Percentiles rank a stretch among this genome's conserved stretches.
Conservation (phyloP, 1,140 invertebrate species). For the Psix sp. region DNA sequence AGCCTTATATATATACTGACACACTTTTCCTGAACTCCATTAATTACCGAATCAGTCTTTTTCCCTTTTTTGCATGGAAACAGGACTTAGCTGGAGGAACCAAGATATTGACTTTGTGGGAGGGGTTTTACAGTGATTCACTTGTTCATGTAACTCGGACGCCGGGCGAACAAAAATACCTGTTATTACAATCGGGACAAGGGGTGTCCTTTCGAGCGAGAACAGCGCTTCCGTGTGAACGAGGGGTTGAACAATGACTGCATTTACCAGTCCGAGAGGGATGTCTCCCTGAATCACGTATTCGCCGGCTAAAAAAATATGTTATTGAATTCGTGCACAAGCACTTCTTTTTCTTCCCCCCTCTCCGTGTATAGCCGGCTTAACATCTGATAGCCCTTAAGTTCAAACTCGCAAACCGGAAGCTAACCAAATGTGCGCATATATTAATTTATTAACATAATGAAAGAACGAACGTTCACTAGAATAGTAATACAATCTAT, state of each 20-base stretch:
- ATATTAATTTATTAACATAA: too few relatives aligned
- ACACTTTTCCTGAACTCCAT: conserved; percentile 4
- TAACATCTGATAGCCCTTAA: too few relatives aligned
- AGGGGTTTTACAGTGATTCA: conserved; percentile 32
- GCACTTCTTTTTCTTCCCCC: too few relatives aligned
- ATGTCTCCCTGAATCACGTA: conserved; percentile 30
- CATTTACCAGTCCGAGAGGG: conserved; percentile 35
- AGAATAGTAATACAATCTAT: too few relatives aligned
- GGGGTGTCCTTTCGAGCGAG: conserved; percentile 65
- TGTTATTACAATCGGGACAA: conserved; percentile 42
- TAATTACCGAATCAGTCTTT: conserved; percentile 4
- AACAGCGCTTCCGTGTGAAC: conserved; percentile 66
- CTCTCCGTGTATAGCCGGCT: too few relatives aligned
- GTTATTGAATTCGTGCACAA: too few relatives aligned
- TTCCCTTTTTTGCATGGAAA: too few relatives aligned
- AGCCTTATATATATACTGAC: too few relatives aligned
- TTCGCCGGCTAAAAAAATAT: conserved; percentile 21
- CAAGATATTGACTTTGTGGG: background rate
- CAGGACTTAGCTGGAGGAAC: background rate
- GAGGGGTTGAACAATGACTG: conserved; percentile 43
- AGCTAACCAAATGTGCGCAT: too few relatives aligned
- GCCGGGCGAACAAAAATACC: conserved; percentile 35
- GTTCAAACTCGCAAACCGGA: too few relatives aligned
- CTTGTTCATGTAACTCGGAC: conserved; percentile 25
- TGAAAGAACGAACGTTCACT: too few relatives aligned